Evolutionary conservation across 2,888 invertebrate genomes (phyloP), one percentile per base, ranked within the genome.

Genomic region (Cyclophora punctaria): DNA sequence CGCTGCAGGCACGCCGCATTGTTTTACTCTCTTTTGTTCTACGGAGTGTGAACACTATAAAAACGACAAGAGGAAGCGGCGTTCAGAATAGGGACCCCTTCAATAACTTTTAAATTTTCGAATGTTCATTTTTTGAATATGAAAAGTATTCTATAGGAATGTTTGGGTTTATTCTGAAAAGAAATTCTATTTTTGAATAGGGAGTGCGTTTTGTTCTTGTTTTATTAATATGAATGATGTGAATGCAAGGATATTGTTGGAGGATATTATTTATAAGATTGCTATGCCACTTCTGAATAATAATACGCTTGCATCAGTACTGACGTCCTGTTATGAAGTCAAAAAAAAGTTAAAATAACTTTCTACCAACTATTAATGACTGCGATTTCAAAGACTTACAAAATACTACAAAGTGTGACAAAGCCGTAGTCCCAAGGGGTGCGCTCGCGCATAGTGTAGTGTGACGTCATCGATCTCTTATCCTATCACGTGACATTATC

Each of bases 11-110:
- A 73, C 70, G 70, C 75, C 76, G 37, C 33, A 79, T 82, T 80
- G 77, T 84, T 84, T 84, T 83, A 73, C 68, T 78, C 75, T 66
- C 80, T 83, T 83, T 85, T 83, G 83, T 86, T 83, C 81, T 83
- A 80, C 71, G 69, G 75, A 80, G 83, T 83, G 84, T 84, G 82
- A 83, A 83, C 76, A 77, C 75, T 78, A 80, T 78, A 80, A 82
- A 82, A 79, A 77, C 71, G 70, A 61, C 64, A 69, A 59, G 71
- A 37, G 73, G 78, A 83, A 76, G 76, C 67, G 64, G 67, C 73
- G 50, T 63, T 60, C 69, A 77, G 75, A 78, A 76, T 77, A 73
- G 67, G 73, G 69, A 67, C 71, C 67, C 71, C 49, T 51, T 57
- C 54, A 55, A 58, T 20, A 20, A 20, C 20, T 20, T 20, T 20